phyloP scores from a whole-genome alignment of 2,797 vertebrate species.

The Acropternis orthonyx region DNA sequence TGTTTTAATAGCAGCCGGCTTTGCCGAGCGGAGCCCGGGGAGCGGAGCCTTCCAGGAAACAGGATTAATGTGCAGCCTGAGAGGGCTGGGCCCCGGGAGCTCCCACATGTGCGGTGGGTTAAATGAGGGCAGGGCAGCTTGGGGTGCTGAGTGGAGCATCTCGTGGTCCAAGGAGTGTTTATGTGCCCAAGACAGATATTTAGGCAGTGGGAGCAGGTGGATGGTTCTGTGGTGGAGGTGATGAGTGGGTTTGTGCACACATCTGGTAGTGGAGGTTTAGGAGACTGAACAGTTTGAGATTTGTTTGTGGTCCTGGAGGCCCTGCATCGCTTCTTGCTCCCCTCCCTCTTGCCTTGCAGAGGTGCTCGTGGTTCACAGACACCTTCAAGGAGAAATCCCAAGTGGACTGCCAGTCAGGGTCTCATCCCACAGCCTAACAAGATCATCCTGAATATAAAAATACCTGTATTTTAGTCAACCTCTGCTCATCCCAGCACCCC shows the following conservation, averaged over 20 bases:
- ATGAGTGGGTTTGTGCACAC: neutral
- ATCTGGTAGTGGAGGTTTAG: neutral
- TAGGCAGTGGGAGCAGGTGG: neutral
- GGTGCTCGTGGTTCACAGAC: neutral
- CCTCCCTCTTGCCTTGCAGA: neutral
- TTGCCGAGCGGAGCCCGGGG: slow-evolving; percentile 13
- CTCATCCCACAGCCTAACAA: neutral
- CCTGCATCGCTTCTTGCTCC: neutral
- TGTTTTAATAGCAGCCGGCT: slow-evolving; percentile 75
- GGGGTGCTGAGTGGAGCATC: neutral
- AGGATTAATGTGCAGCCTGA: slow-evolving; percentile 3
- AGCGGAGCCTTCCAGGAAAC: neutral
- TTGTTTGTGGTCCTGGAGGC: accelerated
- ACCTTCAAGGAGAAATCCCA: neutral
- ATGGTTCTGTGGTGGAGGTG: neutral
- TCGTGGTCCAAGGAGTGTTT: neutral
- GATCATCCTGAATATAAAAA: neutral
- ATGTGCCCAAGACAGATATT: accelerated
- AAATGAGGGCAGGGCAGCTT: neutral
- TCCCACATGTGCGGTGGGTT: neutral
- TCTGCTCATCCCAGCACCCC: neutral
- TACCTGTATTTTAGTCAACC: neutral
- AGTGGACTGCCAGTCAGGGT: neutral
- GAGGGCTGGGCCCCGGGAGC: accelerated
- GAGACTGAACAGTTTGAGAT: neutral